These are phyloP conservation scores for Coendou prehensilis DNA, from an alignment of 2,797 vertebrate genomes.

Conservation along the genomic window DNA sequence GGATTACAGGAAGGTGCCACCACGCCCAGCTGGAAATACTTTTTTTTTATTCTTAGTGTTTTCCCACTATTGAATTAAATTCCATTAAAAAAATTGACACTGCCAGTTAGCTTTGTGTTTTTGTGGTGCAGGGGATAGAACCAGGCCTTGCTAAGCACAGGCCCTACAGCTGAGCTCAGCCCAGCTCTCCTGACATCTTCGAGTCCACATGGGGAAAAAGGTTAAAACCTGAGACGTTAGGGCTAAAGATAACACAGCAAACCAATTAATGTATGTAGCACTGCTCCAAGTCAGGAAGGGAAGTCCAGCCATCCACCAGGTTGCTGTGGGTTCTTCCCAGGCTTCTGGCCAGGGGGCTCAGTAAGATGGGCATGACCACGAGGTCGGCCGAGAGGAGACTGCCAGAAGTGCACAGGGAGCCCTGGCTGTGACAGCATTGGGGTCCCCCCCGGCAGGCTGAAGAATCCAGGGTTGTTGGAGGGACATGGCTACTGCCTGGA, in stretches of 20 bases:
- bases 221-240: not conserved
- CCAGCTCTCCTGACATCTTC: not conserved
- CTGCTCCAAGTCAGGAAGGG: not conserved
- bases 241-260: not conserved
- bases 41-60: not conserved
- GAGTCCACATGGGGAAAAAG: not conserved
- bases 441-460: not conserved
- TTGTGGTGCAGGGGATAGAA: not conserved
- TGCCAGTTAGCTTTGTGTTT: not conserved
- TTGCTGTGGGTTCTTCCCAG: not conserved
- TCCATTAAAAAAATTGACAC: not conserved
- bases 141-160: not conserved
- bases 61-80: not conserved
- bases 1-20: not conserved
- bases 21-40: not conserved
- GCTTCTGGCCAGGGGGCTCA: not conserved
- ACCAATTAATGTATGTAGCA: not conserved
- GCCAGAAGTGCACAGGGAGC: not conserved
- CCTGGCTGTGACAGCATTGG: not conserved
- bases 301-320: not conserved
- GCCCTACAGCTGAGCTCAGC: not conserved
- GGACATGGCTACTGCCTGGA: not conserved
- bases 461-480: not conserved
- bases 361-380: not conserved
- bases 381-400: not conserved